Conservation (phyloP, 2,113 vertebrate genomes). For the Miniopterus natalensis region DNA sequence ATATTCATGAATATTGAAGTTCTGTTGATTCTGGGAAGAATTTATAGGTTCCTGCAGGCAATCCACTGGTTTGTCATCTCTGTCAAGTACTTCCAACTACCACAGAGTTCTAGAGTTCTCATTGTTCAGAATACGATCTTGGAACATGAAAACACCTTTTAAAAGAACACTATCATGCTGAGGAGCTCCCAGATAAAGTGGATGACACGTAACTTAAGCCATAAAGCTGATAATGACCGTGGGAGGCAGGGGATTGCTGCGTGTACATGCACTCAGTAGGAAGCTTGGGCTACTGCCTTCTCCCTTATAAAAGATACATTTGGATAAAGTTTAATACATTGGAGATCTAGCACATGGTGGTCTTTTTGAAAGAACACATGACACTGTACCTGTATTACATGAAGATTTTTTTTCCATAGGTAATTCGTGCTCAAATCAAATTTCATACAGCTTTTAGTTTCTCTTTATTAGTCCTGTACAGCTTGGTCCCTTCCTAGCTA, state of each 20-base stretch:
- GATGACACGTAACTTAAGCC: not conserved
- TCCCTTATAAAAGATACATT: not conserved
- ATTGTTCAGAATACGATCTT: fast-evolving
- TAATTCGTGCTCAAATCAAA: conserved; percentile 27
- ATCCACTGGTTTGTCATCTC: not conserved
- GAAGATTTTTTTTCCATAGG: not conserved
- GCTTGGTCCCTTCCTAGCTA: not conserved
- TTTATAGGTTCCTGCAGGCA: not conserved
- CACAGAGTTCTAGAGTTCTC: not conserved
- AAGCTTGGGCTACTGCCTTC: conserved; percentile 63
- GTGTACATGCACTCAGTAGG: not conserved
- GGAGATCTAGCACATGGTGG: not conserved
- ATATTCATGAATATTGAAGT: not conserved
- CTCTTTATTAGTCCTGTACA: not conserved
- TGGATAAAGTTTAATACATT: conserved; percentile 8
- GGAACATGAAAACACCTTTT: not conserved
- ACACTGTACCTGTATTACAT: not conserved
- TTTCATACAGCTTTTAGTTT: not conserved
- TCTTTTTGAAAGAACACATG: conserved; percentile 61
- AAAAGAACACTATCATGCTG: not conserved
- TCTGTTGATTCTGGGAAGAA: not conserved
- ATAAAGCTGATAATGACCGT: not conserved
- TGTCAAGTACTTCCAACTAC: not conserved
- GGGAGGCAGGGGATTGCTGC: not conserved
- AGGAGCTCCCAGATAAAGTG: not conserved